Base-by-base conservation (phyloP, 2,888 invertebrate species). In the Nephrotoma guestfalica region DNA sequence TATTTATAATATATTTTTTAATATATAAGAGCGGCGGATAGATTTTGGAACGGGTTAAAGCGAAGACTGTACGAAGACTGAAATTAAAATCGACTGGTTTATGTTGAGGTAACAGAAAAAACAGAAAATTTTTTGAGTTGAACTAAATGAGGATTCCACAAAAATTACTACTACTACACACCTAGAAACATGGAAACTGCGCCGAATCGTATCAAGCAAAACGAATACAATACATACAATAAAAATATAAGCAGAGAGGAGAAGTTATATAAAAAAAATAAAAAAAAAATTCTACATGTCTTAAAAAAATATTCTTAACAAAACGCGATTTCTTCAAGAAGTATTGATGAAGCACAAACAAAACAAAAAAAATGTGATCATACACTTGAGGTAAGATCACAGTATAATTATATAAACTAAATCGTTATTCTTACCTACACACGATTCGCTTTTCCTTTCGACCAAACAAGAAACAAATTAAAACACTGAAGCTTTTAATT, bases 51-150 rank as follows among this genome's bases (percentile, higher is more conserved):
- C 91, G 91, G 91, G 91, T 91, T 91, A 91, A 91, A 91, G 91
- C 91, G 91, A 91, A 91, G 91, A 91, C 91, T 91, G 91, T 91
- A 91, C 91, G 91, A 91, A 91, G 91, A 91, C 91, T 91, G 91
- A 91, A 91, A 90, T 86, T 91, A 91, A 91, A 91, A 91, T 91
- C 90, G 90, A 90, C 90, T 91, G 90, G 89, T 89, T 85, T 85
- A 91, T 91, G 90, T 91, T 90, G 90, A 91, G 91, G 91, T 91
- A 91, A 91, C 40, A 86, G 30, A 86, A 57, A 86, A 57, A 86
- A 86, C 42, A 86, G 40, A 57, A 86, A 57, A 47, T 51, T 51
- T 86, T 84, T 84, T 84, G n/a, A 41, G 84, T 84, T 84, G 42
- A 85, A 85, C 41, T 43, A 85, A 85, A 85, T 41, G 86, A 87